These are phyloP conservation scores for Phthorimaea operculella DNA, from an alignment of 1,140 invertebrate genomes.

Conservation along the genomic window DNA sequence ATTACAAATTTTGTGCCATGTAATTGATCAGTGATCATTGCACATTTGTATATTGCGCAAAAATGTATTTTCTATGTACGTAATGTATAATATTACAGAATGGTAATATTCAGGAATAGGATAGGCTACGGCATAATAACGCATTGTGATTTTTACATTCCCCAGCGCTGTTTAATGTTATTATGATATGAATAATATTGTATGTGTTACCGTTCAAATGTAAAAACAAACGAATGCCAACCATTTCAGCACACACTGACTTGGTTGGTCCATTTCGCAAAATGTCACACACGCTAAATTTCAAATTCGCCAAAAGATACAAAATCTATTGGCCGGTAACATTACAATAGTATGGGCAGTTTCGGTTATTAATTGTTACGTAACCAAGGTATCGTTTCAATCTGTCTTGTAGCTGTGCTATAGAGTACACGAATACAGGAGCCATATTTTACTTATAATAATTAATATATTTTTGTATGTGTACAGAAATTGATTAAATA, in stretches of 20 bases:
- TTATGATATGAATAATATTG: no score
- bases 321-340: no score
- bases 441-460: slow-evolving; percentile 46
- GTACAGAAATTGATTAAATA: slow-evolving; percentile 37
- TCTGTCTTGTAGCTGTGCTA: neutral
- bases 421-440: slow-evolving; percentile 30
- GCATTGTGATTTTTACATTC: slow-evolving; percentile 28
- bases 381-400: slow-evolving; percentile 33
- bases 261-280: no score
- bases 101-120: neutral
- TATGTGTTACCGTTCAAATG: no score
- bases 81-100: neutral
- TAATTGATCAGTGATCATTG: slow-evolving; percentile 11
- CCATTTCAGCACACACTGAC: no score
- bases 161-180: slow-evolving; percentile 8
- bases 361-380: slow-evolving; percentile 4
- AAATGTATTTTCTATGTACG: slow-evolving; percentile 3
- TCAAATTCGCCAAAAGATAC: no score
- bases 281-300: no score
- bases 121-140: slow-evolving; percentile 3
- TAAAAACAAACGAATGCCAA: no score
- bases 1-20: slow-evolving; percentile 47
- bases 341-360: no score
- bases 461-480: slow-evolving; percentile 57
- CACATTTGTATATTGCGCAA: slow-evolving; percentile 17